A percentile compares a stretch with the other conserved stretches of the same genome.
phyloP scores from a whole-genome alignment of 2,113 vertebrate genomes.

The Rhinichthys klamathensis region DNA sequence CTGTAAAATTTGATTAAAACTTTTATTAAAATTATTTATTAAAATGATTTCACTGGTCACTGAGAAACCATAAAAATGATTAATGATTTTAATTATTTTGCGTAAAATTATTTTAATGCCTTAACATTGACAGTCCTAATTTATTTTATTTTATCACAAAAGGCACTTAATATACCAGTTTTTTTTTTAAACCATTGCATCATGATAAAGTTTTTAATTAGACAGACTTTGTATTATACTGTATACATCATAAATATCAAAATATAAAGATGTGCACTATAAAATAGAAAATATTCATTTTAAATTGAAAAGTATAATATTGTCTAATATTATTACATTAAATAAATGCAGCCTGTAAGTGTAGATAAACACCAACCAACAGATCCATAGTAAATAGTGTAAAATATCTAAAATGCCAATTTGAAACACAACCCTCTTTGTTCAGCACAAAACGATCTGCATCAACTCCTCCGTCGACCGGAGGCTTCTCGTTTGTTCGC shows the following conservation, averaged over 20 bases:
- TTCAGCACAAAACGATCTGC: neutral
- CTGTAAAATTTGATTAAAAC: too few relatives aligned
- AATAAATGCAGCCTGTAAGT: too few relatives aligned
- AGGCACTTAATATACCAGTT: neutral
- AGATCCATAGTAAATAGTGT: neutral
- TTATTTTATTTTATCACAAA: neutral
- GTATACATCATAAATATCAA: neutral
- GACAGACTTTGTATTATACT: neutral
- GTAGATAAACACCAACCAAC: neutral
- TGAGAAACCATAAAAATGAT: too few relatives aligned
- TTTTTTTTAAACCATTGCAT: neutral
- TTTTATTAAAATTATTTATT: too few relatives aligned
- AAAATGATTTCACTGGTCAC: too few relatives aligned
- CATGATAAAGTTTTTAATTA: neutral
- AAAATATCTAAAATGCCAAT: neutral
- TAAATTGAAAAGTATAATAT: too few relatives aligned
- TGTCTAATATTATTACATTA: too few relatives aligned
- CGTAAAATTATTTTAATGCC: too few relatives aligned
- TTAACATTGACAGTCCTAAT: neutral
- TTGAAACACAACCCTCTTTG: neutral
- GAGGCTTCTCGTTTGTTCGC: constrained; percentile 48
- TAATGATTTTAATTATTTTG: too few relatives aligned
- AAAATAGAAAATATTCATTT: too few relatives aligned
- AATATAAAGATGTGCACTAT: neutral
- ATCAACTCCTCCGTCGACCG: too few relatives aligned